These are phyloP conservation scores for Temnothorax unifasciatus DNA, from an alignment of 2,888 invertebrate species.

Conservation along the genomic window DNA sequence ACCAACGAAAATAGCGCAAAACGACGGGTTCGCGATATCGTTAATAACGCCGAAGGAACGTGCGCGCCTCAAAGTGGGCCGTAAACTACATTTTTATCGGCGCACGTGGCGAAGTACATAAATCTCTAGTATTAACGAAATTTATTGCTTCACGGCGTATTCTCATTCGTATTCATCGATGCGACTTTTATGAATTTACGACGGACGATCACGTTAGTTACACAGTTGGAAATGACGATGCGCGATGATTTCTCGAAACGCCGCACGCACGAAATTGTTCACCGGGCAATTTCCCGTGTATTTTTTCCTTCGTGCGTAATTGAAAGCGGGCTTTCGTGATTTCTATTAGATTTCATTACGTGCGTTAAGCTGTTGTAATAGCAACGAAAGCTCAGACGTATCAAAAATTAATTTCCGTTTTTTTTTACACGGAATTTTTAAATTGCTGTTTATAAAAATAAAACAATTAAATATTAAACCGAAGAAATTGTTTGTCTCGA, in stretches of 20 bases:
- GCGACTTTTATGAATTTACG: conserved; percentile 53
- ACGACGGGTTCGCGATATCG: neutral
- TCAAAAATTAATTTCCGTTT: neutral
- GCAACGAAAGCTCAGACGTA: neutral
- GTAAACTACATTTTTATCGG: conserved; percentile 31
- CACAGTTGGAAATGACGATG: conserved; percentile 9
- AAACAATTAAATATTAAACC: neutral
- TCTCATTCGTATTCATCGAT: conserved; percentile 41
- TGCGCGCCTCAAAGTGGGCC: conserved; percentile 7
- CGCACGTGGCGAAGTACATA: conserved; percentile 48
- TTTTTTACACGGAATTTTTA: neutral
- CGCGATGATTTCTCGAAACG: conserved; percentile 34
- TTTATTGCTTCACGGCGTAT: conserved; percentile 48
- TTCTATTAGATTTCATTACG: neutral
- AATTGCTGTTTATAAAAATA: neutral
- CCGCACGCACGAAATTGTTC: neutral
- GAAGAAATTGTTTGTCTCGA: neutral
- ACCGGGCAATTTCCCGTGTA: neutral
- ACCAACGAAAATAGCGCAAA: neutral
- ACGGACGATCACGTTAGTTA: conserved; percentile 32
- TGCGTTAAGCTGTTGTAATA: neutral
- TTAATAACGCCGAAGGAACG: conserved; percentile 13
- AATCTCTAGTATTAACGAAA: conserved; percentile 50
- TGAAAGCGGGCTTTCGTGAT: conserved; percentile 2
- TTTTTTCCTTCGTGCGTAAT: conserved; percentile 3